These are phyloP conservation scores for Dasysyrphus tricinctus DNA, from an alignment of 2,888 invertebrate genomes.

Conservation along the genomic window DNA sequence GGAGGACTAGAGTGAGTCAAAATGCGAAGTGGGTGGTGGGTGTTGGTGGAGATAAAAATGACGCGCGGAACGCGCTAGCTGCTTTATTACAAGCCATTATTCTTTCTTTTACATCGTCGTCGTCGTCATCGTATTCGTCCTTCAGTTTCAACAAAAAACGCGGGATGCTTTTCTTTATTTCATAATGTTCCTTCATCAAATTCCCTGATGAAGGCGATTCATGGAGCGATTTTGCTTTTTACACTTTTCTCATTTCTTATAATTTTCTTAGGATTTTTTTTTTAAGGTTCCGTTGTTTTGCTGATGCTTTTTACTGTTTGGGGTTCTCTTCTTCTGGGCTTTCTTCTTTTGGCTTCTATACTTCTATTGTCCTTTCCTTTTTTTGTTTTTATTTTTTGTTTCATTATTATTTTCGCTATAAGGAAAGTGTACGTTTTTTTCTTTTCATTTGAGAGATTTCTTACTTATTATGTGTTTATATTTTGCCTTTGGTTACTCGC, in stretches of 20 bases:
- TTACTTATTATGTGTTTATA: slow-evolving; percentile 66
- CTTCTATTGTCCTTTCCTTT: slow-evolving; percentile 54
- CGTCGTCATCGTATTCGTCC: slow-evolving; percentile 42
- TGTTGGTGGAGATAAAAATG: not conserved
- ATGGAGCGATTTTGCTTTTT: slow-evolving; percentile 62
- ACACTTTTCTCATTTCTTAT: slow-evolving; percentile 28
- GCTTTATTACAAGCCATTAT: slow-evolving; percentile 71
- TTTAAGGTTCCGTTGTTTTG: slow-evolving; percentile 30
- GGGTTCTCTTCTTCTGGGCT: slow-evolving; percentile 47
- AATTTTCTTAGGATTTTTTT: slow-evolving; percentile 26
- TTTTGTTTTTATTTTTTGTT: slow-evolving; percentile 38
- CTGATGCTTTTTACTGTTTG: slow-evolving; percentile 52
- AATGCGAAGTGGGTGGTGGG: not conserved
- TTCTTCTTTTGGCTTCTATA: slow-evolving; percentile 46
- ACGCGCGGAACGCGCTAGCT: slow-evolving; percentile 21
- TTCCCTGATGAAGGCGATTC: slow-evolving; percentile 72
- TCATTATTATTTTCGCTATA: slow-evolving; percentile 8
- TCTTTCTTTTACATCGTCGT: slow-evolving; percentile 63
- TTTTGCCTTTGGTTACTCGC: slow-evolving; percentile 46
- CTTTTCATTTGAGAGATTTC: slow-evolving; percentile 51
- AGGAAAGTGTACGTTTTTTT: slow-evolving; percentile 35
- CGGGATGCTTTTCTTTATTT: slow-evolving; percentile 54
- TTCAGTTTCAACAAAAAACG: slow-evolving; percentile 29
- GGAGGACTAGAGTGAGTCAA: not conserved
- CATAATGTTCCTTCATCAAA: slow-evolving; percentile 69